Conservation (phyloP, 2,113 vertebrate genomes). For the Murina feae region DNA sequence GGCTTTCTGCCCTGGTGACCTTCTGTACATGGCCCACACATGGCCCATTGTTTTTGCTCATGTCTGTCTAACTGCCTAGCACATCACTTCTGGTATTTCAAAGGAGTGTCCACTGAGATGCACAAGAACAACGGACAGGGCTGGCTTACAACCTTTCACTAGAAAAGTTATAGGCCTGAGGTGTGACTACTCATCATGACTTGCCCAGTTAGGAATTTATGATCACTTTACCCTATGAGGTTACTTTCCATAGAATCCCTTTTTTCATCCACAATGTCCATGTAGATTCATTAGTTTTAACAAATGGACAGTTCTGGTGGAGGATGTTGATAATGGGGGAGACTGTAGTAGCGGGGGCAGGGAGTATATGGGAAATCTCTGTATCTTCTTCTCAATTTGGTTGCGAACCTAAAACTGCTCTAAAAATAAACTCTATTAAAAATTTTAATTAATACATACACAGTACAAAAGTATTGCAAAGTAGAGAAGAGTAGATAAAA, state of each 20-base stretch:
- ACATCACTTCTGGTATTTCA: not conserved
- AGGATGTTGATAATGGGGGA: not conserved
- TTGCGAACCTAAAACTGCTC: not conserved
- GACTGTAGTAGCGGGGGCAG: not conserved
- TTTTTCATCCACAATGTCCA: not conserved
- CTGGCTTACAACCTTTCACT: not conserved
- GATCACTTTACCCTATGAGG: not conserved
- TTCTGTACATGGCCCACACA: too few relatives aligned
- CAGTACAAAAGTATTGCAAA: not conserved
- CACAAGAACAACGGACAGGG: not conserved
- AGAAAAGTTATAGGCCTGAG: not conserved
- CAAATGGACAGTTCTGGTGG: not conserved
- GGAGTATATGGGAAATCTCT: not conserved
- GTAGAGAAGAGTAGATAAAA: not conserved
- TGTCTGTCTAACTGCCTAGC: too few relatives aligned
- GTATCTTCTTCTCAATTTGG: not conserved
- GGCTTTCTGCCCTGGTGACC: too few relatives aligned
- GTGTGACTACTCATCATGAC: not conserved
- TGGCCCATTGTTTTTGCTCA: too few relatives aligned
- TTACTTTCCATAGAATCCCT: not conserved
- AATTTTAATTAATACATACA: not conserved
- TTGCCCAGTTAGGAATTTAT: not conserved
- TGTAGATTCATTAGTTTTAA: not conserved
- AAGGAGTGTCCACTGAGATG: not conserved
- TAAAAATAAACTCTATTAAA: not conserved